A percentile compares a stretch with the other conserved stretches of the same genome.
Conservation (phyloP, 2,113 vertebrate species). For the Odobenus rosmarus region DNA sequence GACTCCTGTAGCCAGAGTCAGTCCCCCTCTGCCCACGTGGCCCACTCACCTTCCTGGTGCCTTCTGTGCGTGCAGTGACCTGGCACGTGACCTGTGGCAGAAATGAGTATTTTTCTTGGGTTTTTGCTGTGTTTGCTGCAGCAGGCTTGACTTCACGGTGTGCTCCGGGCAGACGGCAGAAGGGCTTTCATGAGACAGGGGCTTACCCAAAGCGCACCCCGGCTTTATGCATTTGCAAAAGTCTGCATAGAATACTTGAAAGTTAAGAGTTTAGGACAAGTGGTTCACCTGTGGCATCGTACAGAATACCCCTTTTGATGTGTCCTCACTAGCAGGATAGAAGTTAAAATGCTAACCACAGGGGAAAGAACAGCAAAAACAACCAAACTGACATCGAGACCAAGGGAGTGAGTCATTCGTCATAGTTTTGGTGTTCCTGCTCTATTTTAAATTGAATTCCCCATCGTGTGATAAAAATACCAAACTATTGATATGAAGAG, state of each 20-base stretch:
- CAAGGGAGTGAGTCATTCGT: background rate
- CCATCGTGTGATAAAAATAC: background rate
- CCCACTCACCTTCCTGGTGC: accelerated
- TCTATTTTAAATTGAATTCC: constrained; percentile 17
- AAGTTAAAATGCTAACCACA: background rate
- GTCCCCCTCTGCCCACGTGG: accelerated
- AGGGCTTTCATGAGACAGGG: background rate
- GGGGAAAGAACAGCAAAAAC: background rate
- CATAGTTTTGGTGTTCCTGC: background rate
- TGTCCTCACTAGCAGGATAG: background rate
- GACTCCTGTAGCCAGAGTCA: background rate
- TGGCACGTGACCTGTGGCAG: background rate
- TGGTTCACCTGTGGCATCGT: accelerated
- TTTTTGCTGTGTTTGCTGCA: background rate
- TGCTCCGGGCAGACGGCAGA: background rate
- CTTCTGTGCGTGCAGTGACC: background rate
- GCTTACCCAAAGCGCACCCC: background rate
- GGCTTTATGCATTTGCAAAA: background rate
- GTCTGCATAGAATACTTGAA: background rate
- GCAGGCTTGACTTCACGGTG: background rate
- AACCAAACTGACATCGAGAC: too few relatives aligned
- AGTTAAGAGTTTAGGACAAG: background rate
- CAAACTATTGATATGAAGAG: background rate
- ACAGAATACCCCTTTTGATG: background rate
- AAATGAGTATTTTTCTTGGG: background rate